Evolutionary conservation across 2,888 invertebrate genomes (phyloP).

Genomic region (Rhagonycha lutea): DNA sequence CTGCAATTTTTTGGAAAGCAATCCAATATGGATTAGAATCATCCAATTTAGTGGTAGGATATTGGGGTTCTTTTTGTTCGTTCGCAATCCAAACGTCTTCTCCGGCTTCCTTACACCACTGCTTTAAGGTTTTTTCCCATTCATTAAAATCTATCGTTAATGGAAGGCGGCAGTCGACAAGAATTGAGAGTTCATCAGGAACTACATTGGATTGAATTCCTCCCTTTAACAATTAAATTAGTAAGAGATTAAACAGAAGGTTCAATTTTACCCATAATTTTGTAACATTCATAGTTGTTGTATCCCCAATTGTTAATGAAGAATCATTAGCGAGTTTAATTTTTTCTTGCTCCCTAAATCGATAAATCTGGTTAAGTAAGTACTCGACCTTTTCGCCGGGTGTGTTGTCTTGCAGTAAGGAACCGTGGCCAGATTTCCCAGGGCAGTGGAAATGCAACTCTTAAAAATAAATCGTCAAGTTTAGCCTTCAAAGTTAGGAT

Average conservation of each 20-base stretch:
- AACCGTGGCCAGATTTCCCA: slow-evolving; percentile 88
- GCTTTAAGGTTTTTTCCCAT: neutral
- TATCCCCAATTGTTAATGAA: slow-evolving; percentile 76
- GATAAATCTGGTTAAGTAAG: slow-evolving; percentile 75
- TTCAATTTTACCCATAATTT: slow-evolving; percentile 62
- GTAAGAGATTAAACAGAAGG: neutral
- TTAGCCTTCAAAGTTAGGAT: neutral
- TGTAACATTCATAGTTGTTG: slow-evolving; percentile 85
- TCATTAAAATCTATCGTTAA: neutral
- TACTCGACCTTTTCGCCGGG: slow-evolving; percentile 81
- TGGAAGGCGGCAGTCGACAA: neutral
- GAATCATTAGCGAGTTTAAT: slow-evolving; percentile 67
- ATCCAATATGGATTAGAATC: slow-evolving; percentile 64
- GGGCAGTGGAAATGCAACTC: slow-evolving; percentile 77
- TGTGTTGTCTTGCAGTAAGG: slow-evolving; percentile 76
- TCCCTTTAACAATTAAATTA: neutral
- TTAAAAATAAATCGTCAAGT: slow-evolving; percentile 48
- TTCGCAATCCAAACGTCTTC: slow-evolving; percentile 28
- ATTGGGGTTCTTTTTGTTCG: slow-evolving; percentile 18
- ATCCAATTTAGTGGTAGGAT: slow-evolving; percentile 58
- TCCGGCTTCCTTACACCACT: neutral
- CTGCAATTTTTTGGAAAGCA: slow-evolving; percentile 58
- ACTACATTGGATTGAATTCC: neutral
- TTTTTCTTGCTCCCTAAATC: slow-evolving; percentile 68
- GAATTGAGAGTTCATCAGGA: neutral